Base-by-base conservation (phyloP, 2,113 vertebrate genomes). In the Rhadina sibilatrix region DNA sequence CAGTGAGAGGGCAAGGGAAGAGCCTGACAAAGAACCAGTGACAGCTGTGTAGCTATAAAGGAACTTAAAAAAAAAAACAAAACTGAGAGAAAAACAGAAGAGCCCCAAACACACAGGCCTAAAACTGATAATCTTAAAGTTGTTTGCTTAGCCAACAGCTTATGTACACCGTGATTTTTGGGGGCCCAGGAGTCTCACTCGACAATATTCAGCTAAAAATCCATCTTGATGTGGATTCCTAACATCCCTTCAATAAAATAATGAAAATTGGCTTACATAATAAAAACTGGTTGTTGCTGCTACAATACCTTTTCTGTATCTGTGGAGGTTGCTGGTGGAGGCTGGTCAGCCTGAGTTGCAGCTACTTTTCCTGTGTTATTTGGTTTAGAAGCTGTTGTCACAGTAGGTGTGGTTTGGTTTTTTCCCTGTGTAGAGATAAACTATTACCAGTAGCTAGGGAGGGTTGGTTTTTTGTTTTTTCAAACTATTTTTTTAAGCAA, bases 271-370 rank as follows among this genome's bases (percentile, higher is more conserved):
- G 5, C 7, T 37, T 27, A 46, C 56, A 38, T 15, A 80, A 47
- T 22, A 79, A 28, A 52, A 81, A 38, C 0, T 21, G 18, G 5
- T 27, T 22, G 22, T 9, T 71, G 11, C 8, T 84, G 84, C 24
- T 77, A 28, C 12, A 4, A 31, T 91, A 98, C 98, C 97, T 98
- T 95, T 93, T 86, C 61, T 74, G 46, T 56, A 35, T 95, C 96
- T 72, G 6, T 3, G n/a, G 94, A 61, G 57, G 90, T 61, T 53
- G 83, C 52, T 66, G 85, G 53, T 35, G 75, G 40, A 19, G 33
- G 50, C 78, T 94, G 89, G 5, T 94, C 96, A 83, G 86, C 83
- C 30, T 59, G 54, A 71, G 35, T 11, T 38, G 94, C 53, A 69
- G 69, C 40, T 37, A 71, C 66, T 91, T 97, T 94, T 96, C 90